A percentile compares a stretch with the other conserved stretches of the same genome.
Evolutionary conservation across 2,113 vertebrate species (phyloP).

Genomic region (Eulacestoma nigropectus): DNA sequence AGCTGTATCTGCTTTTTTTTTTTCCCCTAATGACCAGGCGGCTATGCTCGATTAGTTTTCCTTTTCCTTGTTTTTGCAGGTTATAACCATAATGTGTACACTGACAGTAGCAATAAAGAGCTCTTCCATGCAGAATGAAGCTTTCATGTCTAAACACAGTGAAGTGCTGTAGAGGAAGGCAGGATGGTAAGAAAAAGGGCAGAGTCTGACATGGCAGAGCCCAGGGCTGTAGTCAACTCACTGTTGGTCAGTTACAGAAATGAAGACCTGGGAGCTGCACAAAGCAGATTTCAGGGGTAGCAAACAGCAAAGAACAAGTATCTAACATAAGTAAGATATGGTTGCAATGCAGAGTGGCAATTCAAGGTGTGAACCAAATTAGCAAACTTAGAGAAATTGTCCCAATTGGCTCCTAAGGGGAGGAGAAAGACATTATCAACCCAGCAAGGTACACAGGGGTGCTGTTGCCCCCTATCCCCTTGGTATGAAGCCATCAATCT

Average conservation of each 20-base stretch:
- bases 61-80: background rate
- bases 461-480: background rate
- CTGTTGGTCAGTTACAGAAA: background rate
- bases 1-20: background rate
- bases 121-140: background rate
- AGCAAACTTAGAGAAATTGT: background rate
- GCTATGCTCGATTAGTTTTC: background rate
- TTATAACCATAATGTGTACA: background rate
- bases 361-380: background rate
- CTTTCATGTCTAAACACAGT: background rate
- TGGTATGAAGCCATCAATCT: background rate
- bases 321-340: fast-evolving
- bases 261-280: background rate
- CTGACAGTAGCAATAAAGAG: background rate
- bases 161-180: background rate
- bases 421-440: background rate
- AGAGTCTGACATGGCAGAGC: background rate
- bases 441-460: background rate
- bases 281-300: background rate
- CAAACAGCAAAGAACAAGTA: background rate
- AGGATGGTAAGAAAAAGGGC: background rate
- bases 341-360: background rate
- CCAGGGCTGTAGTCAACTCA: background rate
- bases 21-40: background rate
- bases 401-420: background rate